Evolutionary conservation across 1,140 invertebrate genomes (phyloP).

Genomic region (Hylaeus volcanicus): DNA sequence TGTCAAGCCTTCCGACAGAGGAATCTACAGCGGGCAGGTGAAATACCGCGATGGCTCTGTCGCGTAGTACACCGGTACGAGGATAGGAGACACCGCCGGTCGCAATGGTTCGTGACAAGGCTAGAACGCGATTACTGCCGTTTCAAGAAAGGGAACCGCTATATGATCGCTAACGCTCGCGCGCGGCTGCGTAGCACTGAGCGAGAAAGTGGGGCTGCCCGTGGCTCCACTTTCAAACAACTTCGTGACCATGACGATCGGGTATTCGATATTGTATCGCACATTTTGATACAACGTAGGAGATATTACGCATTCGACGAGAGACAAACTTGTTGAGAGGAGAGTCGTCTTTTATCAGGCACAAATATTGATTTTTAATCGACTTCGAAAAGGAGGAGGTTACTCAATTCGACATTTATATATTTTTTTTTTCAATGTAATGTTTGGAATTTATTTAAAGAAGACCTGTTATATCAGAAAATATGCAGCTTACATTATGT

Average conservation of each 20-base stretch:
- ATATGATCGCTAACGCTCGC: slow-evolving; percentile 17
- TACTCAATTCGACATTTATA: no score
- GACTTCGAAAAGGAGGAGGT: no score
- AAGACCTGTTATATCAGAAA: no score
- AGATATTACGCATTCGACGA: no score
- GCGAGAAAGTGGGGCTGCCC: neutral
- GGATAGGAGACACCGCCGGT: slow-evolving; percentile 35
- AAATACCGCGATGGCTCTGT: slow-evolving; percentile 18
- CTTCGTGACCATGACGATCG: neutral
- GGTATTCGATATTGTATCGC: no score
- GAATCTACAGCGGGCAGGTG: slow-evolving; percentile 26
- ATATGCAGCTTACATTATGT: no score
- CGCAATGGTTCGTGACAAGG: slow-evolving; percentile 38
- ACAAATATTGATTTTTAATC: no score
- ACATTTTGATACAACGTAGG: no score
- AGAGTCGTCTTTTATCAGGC: no score
- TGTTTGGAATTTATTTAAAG: no score
- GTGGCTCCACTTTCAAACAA: slow-evolving; percentile 14
- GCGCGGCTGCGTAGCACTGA: slow-evolving; percentile 5
- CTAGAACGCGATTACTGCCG: slow-evolving; percentile 38
- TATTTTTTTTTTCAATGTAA: no score
- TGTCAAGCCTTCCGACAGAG: neutral
- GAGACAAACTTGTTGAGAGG: no score
- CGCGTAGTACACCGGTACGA: slow-evolving; percentile 36
- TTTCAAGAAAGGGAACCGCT: slow-evolving; percentile 28